Percentiles rank a stretch among this genome's conserved stretches.
Conservation (phyloP, 2,888 invertebrate genomes). For the Arctia plantaginis region DNA sequence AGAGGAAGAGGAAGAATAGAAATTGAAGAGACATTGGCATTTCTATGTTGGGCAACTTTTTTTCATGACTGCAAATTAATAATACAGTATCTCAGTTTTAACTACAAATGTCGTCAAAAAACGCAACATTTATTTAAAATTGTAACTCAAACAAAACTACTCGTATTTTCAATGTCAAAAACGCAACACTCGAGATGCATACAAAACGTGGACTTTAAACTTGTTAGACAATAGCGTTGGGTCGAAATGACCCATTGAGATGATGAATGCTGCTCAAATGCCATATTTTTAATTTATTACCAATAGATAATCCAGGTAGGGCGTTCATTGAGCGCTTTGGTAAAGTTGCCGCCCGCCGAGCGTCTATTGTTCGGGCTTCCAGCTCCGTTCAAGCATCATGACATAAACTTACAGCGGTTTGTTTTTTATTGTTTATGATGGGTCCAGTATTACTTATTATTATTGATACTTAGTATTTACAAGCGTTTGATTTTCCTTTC, state of each 20-base stretch:
- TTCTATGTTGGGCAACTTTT: neutral
- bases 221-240: constrained; percentile 58
- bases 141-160: constrained; percentile 16
- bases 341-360: constrained; percentile 72
- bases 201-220: constrained; percentile 54
- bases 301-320: constrained; percentile 82
- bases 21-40: too few relatives aligned
- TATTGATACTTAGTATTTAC: neutral
- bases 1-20: too few relatives aligned
- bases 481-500: neutral
- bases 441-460: constrained; percentile 4
- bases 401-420: constrained; percentile 38
- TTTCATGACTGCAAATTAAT: neutral
- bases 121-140: neutral
- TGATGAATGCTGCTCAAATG: constrained; percentile 81
- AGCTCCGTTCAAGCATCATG: constrained; percentile 23
- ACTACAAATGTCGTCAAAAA: neutral
- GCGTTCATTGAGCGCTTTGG: constrained; percentile 77
- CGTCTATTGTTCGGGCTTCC: constrained; percentile 57
- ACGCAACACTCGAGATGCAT: constrained; percentile 30
- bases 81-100: neutral
- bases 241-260: constrained; percentile 72
- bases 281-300: constrained; percentile 86
- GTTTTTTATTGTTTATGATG: constrained; percentile 21
- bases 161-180: constrained; percentile 46